These are phyloP conservation scores for Acanthosepion esculentum DNA, from an alignment of 2,888 invertebrate species.

Conservation along the genomic window DNA sequence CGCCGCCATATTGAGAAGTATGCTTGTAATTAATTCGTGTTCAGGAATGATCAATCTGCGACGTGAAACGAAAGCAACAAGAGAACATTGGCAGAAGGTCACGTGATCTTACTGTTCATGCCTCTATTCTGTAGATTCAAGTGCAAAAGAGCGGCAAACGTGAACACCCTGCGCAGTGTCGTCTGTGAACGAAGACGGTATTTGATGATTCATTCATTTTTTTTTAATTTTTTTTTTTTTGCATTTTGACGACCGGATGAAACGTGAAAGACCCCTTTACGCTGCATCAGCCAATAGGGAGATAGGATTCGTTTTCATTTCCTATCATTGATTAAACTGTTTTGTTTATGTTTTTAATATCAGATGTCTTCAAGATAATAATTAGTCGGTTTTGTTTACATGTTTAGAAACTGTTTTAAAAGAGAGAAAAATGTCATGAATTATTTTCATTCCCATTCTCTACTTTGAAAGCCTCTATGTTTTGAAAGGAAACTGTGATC, in stretches of 20 bases:
- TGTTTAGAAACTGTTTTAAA: background rate
- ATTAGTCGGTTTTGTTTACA: background rate
- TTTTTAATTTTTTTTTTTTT: no score
- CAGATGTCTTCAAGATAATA: background rate
- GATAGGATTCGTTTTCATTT: conserved; percentile 21
- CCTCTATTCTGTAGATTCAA: background rate
- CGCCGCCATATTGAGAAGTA: background rate
- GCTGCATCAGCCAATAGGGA: background rate
- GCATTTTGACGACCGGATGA: background rate
- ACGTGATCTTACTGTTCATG: background rate
- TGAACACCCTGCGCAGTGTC: background rate
- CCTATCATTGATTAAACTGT: conserved; percentile 2
- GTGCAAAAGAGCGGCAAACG: background rate
- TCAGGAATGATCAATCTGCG: background rate
- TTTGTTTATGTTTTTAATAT: background rate
- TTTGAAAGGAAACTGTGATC: background rate
- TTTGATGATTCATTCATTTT: background rate
- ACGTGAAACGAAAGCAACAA: background rate
- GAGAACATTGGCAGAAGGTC: background rate
- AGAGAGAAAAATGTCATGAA: background rate
- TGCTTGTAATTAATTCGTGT: background rate
- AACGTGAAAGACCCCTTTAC: background rate
- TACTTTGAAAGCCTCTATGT: background rate
- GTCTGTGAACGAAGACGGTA: background rate
- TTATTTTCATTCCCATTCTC: background rate